Base-by-base conservation (phyloP, 2,888 invertebrate species). In the Drosophila dives region DNA sequence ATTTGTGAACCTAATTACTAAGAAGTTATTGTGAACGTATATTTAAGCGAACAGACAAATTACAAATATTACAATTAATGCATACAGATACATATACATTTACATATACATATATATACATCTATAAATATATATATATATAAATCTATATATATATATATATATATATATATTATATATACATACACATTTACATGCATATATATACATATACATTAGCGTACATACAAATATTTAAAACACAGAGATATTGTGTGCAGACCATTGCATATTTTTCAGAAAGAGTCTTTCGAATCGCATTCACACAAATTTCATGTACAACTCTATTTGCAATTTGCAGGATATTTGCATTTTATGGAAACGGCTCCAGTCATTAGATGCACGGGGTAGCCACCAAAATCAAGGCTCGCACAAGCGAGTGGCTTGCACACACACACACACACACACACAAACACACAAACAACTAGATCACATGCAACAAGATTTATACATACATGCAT, bases 1-100 rank as follows among this genome's bases (percentile, higher is more conserved):
- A 83, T 81, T 75, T 85, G 78, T 78, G 82, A 91, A 80, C 75
- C 63, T 84, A 82, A 79, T 59, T 72, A 75, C 48, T 83, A 83
- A 86, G 90, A 77, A 83, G 82, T 83, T 88, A 88, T 81, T 88
- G 90, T 86, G 86, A 86, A 81, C 64, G 59, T 85, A 83, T 67
- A 76, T 83, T 69, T 90, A 86, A 87, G 89, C 64, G 63, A 75
- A 42, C 64, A 49, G 59, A 69, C 78, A 81, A 81, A 68, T 80
- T 71, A 83, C 80, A 89, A 76, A 79, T 76, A 76, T 76, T 76
- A 42, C 60, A 69, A 29, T 29, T 29, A 29, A 29, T 70, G 58
- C 70, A 70, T 64, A 70, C 42, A 73, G 20, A 71, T 51, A 68
- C 45, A 67, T 15, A 34, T 55, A 59, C 45, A 45, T 45, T 15